Conservation (phyloP, 2,888 invertebrate species). For the Galeopsomyia nigrocyanea region DNA sequence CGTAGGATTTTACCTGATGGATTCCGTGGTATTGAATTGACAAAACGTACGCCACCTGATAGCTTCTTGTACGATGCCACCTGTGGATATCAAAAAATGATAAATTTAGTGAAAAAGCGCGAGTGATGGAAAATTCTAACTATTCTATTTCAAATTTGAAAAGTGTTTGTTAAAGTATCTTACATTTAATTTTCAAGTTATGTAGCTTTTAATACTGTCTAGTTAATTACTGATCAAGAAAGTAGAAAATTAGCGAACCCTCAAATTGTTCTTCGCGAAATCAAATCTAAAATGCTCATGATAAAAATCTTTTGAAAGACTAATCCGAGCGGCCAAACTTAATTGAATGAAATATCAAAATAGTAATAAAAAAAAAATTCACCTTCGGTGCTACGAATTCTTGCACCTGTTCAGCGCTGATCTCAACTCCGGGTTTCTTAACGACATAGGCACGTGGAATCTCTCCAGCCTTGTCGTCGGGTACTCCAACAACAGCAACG, state of each 20-base stretch:
- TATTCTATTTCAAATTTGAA: no score
- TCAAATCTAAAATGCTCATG: no score
- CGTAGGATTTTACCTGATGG: constrained; percentile 83
- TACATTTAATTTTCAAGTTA: no score
- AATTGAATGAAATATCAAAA: neutral
- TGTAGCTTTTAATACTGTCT: no score
- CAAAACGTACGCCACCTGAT: constrained; percentile 78
- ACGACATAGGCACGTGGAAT: constrained; percentile 83
- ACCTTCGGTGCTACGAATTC: constrained; percentile 74
- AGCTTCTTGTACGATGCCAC: constrained; percentile 82
- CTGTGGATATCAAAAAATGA: constrained; percentile 45
- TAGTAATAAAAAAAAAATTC: neutral
- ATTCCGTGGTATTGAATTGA: constrained; percentile 80
- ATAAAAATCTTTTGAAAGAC: no score
- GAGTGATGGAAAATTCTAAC: no score
- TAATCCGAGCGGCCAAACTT: no score
- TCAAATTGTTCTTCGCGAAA: no score
- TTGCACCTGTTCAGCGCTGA: constrained; percentile 74
- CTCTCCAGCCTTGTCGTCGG: constrained; percentile 80
- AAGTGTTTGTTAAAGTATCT: no score
- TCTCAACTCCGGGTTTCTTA: constrained; percentile 71
- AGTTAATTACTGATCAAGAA: no score
- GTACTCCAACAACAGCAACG: constrained; percentile 84
- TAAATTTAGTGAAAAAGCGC: no score
- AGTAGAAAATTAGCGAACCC: no score